Evolutionary conservation across 1,140 invertebrate species (phyloP), one percentile per base, ranked within the genome.

Genomic region (Microplitis mediator): DNA sequence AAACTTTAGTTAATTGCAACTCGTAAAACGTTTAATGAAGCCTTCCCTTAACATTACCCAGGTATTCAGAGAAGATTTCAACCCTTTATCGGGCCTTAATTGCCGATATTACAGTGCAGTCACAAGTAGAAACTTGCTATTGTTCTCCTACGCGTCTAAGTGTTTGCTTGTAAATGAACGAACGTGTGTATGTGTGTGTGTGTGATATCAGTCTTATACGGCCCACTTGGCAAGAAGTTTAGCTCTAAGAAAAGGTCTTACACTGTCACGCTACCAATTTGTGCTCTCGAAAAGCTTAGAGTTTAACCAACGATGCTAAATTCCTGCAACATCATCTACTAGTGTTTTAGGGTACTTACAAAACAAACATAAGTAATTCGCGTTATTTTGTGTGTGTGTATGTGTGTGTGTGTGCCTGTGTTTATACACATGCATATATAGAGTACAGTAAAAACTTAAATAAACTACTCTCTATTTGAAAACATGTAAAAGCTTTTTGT

Each of bases 151-250:
- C 52, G 34, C 39, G 39, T 45, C 39, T 45, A 45, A 11, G 39
- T 45, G 39, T 45, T 45, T 45, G 39, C 39, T 5, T 1, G 39
- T 45, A 45, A 45, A 11, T 45, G 39, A 9, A 45, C 8, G 39
- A 9, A 45, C 8, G 4, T 56, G n/a, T 56, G 52, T 56, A n/a
- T 56, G 5, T 63, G 36, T 50, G 51, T 34, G 64, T 32, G 45
- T 66, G 64, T 54, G 64, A 66, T 66, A 66, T 66, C 45, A 50
- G 39, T 66, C 64, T 66, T 54, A 54, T 31, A 66, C 16, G 50
- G 16, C 8, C 64, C 45, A 66, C 64, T 52, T 66, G 32, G 39
- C 35, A 64, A 31, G 51, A 54, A 54, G 52, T 67, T 23, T 67
- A 23, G 5, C 52, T 14, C 13, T 9, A 8, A 31, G n/a, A 13